Percentiles rank a stretch among this genome's conserved stretches.
Conservation (phyloP, 2,797 vertebrate species). For the Cossypha dichroa region DNA sequence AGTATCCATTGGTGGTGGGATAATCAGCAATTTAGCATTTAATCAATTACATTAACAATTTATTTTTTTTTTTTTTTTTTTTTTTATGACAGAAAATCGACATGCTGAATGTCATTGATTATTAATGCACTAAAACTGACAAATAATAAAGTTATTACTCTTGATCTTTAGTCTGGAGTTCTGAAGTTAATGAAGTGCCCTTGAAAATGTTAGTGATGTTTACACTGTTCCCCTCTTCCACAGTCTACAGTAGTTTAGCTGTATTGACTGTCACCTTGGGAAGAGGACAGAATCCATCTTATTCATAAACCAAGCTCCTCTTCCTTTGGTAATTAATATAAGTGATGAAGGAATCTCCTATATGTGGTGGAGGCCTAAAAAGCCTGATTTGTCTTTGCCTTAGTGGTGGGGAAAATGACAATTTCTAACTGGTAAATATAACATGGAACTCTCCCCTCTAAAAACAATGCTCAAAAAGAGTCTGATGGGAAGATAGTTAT, state of each 20-base stretch:
- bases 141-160: neutral
- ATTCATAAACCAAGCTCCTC: neutral
- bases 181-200: neutral
- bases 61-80: neutral
- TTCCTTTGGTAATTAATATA: neutral
- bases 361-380: neutral
- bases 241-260: neutral
- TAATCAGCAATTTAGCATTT: neutral
- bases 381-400: neutral
- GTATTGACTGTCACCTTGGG: neutral
- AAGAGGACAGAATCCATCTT: neutral
- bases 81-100: neutral
- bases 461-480: neutral
- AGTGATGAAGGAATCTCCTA: neutral
- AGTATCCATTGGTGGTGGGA: neutral
- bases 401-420: neutral
- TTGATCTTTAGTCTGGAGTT: neutral
- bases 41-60: neutral
- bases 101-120: neutral
- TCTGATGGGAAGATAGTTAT: neutral
- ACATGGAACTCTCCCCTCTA: neutral
- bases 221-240: neutral
- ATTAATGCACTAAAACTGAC: neutral
- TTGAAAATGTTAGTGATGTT: neutral
- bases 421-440: neutral